These are phyloP conservation scores for Pterocles burchelli DNA, from an alignment of 2,113 vertebrate species.

Conservation along the genomic window DNA sequence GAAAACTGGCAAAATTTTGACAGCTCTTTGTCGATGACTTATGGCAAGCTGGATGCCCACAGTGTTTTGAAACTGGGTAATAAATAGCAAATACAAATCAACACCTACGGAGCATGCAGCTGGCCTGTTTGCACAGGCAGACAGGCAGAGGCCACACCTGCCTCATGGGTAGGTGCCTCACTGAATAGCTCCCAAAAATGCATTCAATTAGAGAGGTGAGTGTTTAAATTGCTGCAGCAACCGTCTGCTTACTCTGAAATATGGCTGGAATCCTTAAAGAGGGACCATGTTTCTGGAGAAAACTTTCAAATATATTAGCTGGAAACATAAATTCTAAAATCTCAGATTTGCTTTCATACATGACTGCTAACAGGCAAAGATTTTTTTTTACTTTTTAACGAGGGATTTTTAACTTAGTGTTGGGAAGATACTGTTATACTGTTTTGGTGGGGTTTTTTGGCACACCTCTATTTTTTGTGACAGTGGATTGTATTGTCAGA, in stretches of 20 bases:
- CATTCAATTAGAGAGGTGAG: background rate
- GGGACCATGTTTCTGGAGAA: constrained; percentile 60
- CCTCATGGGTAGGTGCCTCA: background rate
- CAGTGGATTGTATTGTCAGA: background rate
- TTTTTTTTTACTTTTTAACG: background rate
- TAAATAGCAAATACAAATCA: background rate
- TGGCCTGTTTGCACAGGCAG: background rate
- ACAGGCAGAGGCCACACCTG: background rate
- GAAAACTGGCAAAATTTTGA: constrained; percentile 3
- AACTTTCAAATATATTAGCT: constrained; percentile 24
- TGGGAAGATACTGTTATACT: constrained; percentile 46
- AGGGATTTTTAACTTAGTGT: constrained; percentile 38
- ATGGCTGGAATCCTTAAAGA: constrained; percentile 74
- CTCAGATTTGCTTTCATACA: background rate
- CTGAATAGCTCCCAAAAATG: background rate
- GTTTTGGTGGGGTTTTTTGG: constrained; percentile 21
- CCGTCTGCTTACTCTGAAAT: constrained; percentile 36
- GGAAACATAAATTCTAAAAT: background rate
- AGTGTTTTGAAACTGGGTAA: constrained; percentile 3
- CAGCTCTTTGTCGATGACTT: background rate
- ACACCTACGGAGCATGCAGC: background rate
- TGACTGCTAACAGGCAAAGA: constrained; percentile 6
- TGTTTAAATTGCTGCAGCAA: constrained; percentile 47
- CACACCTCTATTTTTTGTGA: constrained; percentile 16
- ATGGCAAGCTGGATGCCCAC: background rate